Evolutionary conservation across 2,797 vertebrate genomes (phyloP), one percentile per base, ranked within the genome.

Genomic region (Chelidonichthys spinosus): DNA sequence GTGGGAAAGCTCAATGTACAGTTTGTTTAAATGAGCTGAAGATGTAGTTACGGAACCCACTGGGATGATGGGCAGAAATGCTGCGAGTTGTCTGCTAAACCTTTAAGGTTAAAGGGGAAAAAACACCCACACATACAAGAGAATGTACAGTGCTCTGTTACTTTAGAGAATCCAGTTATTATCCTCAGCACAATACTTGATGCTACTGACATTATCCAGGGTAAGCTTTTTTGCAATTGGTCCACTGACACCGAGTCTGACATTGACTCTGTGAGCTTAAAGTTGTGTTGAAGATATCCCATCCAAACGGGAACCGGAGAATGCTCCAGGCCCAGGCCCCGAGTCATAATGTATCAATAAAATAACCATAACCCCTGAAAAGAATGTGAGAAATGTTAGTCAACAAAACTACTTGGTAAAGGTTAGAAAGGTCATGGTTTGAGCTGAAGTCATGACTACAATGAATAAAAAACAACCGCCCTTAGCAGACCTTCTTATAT

Each of bases 11-110:
- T 69, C 36, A 61, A 7, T 36, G 13, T 37, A 59, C 36, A 32
- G 44, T 53, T 66, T 39, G 25, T 53, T 73, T 83, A 75, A 83
- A 70, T 79, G 75, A 61, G 69, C 72, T 56, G 10, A 7, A 4
- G 76, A 25, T 13, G 5, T n/a, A 46, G 70, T 63, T 69, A 70
- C 75, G 60, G 54, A 72, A 76, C 81, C 74, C 71, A 35, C 52
- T 3, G 64, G 60, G 56, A 62, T 15, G 82, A 72, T 1, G 36
- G 43, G 74, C 2, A 69, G 53, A 58, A 62, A 14, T n/a, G 54
- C 73, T 60, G 39, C 0, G 14, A 49, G 44, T 63, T 7, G 0
- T 42, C 63, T 72, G 77, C 66, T 54, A 74, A 63, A 63, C 59
- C 47, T 35, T 71, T 44, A 61, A 61, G 61, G 53, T 79, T 11